A percentile compares a stretch with the other conserved stretches of the same genome.
These are phyloP conservation scores for Nomada fucata DNA, from an alignment of 2,888 invertebrate species.

Conservation along the genomic window DNA sequence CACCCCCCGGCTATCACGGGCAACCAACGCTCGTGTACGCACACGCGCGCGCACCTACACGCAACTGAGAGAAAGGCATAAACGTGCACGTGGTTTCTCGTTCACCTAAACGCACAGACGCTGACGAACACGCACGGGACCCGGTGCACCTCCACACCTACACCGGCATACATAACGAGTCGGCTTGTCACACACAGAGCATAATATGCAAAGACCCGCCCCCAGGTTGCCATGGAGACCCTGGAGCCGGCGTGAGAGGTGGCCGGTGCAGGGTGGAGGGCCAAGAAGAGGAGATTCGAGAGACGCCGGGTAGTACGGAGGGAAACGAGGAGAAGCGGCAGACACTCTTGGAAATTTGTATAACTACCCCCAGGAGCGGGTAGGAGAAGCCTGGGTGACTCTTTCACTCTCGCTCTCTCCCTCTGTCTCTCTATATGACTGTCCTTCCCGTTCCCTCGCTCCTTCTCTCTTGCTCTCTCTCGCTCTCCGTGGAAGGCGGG, in stretches of 20 bases:
- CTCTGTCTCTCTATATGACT: slow-evolving; percentile 4
- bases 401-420: not conserved
- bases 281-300: slow-evolving; percentile 58
- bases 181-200: slow-evolving; percentile 82
- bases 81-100: slow-evolving; percentile 23
- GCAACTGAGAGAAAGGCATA: not conserved
- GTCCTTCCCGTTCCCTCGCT: too few relatives aligned
- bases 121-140: slow-evolving; percentile 9
- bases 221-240: slow-evolving; percentile 81
- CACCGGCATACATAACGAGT: slow-evolving; percentile 77
- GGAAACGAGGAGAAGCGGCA: slow-evolving; percentile 72
- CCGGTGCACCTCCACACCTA: slow-evolving; percentile 52
- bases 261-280: slow-evolving; percentile 67
- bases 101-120: slow-evolving; percentile 36
- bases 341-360: slow-evolving; percentile 84
- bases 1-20: slow-evolving; percentile 70
- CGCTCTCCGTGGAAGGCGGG: slow-evolving; percentile 67
- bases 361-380: slow-evolving; percentile 82
- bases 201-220: slow-evolving; percentile 84
- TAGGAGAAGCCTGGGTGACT: slow-evolving; percentile 54
- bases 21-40: slow-evolving; percentile 76
- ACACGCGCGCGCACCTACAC: not conserved
- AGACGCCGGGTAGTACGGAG: slow-evolving; percentile 49
- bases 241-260: slow-evolving; percentile 76
- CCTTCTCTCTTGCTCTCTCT: not conserved